Evolutionary conservation across 2,888 invertebrate species (phyloP).

Genomic region (Lumbricus terrestris): DNA sequence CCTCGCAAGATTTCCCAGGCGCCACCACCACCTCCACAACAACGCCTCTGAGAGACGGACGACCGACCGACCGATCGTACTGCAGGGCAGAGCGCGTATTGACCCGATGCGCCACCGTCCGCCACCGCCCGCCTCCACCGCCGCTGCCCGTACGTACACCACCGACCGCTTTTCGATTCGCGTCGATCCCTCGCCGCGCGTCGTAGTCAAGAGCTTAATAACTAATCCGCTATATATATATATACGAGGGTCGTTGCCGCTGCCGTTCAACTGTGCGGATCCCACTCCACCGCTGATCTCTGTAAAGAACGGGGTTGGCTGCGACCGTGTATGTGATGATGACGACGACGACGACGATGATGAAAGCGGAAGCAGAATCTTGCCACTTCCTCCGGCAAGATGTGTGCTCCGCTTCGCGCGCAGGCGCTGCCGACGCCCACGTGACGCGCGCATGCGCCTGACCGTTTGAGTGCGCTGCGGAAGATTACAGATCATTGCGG

Average conservation of each 20-base stretch:
- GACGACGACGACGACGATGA: background rate
- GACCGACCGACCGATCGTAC: no score
- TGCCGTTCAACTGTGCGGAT: background rate
- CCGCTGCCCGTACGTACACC: no score
- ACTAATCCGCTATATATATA: no score
- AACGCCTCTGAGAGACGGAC: background rate
- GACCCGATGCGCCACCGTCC: background rate
- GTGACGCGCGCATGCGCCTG: background rate
- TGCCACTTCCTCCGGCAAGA: background rate
- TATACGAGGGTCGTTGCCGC: background rate
- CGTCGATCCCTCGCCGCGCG: background rate
- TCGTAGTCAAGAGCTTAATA: background rate
- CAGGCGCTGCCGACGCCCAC: background rate
- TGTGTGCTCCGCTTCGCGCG: background rate
- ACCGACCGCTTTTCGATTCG: no score
- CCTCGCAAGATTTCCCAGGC: background rate
- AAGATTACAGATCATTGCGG: background rate
- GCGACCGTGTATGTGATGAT: background rate
- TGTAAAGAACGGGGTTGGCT: background rate
- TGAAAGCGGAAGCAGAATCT: background rate
- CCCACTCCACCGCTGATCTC: background rate
- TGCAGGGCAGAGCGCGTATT: background rate
- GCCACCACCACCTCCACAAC: background rate
- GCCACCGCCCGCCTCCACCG: no score
- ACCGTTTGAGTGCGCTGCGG: background rate